Conservation (phyloP, 2,888 invertebrate genomes). For the Orchesella flavescens region DNA sequence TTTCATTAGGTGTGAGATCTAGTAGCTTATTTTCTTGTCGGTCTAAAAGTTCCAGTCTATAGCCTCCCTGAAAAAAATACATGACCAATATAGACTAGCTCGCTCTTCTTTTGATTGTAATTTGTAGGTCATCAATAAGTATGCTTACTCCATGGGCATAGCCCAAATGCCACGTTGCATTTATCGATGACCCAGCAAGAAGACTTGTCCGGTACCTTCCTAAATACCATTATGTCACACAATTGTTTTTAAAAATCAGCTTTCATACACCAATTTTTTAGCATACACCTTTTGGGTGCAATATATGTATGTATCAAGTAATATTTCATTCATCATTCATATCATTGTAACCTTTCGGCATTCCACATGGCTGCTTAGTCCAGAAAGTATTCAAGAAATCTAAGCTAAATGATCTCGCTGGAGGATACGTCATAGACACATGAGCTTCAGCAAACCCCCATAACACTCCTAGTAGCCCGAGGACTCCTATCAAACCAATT, state of each 20-base stretch:
- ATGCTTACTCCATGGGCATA: constrained; percentile 89
- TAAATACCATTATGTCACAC: too few relatives aligned
- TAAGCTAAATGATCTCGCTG: constrained; percentile 88
- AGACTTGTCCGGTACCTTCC: constrained; percentile 85
- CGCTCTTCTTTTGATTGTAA: too few relatives aligned
- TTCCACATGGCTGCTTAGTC: constrained; percentile 93
- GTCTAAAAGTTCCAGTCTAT: constrained; percentile 89
- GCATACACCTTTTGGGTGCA: too few relatives aligned
- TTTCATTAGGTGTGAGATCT: constrained; percentile 84
- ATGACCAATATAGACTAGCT: too few relatives aligned
- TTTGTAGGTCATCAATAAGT: too few relatives aligned
- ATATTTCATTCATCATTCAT: too few relatives aligned
- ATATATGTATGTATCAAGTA: too few relatives aligned
- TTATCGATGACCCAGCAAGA: constrained; percentile 87
- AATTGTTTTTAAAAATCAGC: too few relatives aligned
- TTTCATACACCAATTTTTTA: too few relatives aligned
- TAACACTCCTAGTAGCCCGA: not conserved
- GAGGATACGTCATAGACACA: constrained; percentile 91
- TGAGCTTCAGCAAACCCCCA: constrained; percentile 76
- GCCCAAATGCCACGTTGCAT: constrained; percentile 94
- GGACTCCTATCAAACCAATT: constrained; percentile 2
- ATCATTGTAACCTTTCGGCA: constrained; percentile 85
- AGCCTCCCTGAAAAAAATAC: constrained; percentile 85
- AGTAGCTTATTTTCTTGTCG: constrained; percentile 87
- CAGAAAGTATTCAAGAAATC: constrained; percentile 94